phyloP scores from a whole-genome alignment of 1,140 invertebrate genomes.

The Dreissena polymorpha region DNA sequence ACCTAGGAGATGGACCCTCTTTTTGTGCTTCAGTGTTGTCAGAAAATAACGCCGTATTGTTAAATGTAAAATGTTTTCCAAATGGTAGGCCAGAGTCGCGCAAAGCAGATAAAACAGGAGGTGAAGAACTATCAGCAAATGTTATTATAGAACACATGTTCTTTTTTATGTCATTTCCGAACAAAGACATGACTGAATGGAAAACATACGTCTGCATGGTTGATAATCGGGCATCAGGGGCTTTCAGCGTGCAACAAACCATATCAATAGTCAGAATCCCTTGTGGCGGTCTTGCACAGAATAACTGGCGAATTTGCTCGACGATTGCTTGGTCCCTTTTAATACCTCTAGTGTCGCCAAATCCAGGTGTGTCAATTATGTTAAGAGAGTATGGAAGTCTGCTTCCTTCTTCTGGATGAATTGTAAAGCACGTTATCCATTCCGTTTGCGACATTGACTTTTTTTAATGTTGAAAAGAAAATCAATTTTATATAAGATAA shows the following conservation, averaged over 20 bases:
- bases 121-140: slow-evolving; percentile 52
- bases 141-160: slow-evolving; percentile 59
- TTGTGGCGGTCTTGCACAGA: background rate
- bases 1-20: background rate
- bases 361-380: slow-evolving; percentile 48
- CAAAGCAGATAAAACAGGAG: slow-evolving; percentile 53
- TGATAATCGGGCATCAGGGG: slow-evolving; percentile 10
- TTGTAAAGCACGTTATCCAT: slow-evolving; percentile 36
- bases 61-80: slow-evolving; percentile 25
- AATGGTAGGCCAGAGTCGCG: slow-evolving; percentile 42
- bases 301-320: slow-evolving; percentile 41
- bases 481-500: background rate
- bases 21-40: background rate
- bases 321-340: slow-evolving; percentile 41
- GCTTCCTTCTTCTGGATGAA: slow-evolving; percentile 5
- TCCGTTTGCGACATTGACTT: slow-evolving; percentile 14
- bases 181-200: slow-evolving; percentile 56
- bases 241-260: slow-evolving; percentile 3
- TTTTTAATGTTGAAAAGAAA: background rate
- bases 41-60: background rate
- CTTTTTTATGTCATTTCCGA: slow-evolving; percentile 60
- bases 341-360: slow-evolving; percentile 49
- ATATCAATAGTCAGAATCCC: slow-evolving; percentile 56
- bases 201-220: slow-evolving; percentile 54
- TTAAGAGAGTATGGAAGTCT: slow-evolving; percentile 26